Evolutionary conservation across 2,113 vertebrate genomes (phyloP).

Genomic region (Lamprologus callipterus): DNA sequence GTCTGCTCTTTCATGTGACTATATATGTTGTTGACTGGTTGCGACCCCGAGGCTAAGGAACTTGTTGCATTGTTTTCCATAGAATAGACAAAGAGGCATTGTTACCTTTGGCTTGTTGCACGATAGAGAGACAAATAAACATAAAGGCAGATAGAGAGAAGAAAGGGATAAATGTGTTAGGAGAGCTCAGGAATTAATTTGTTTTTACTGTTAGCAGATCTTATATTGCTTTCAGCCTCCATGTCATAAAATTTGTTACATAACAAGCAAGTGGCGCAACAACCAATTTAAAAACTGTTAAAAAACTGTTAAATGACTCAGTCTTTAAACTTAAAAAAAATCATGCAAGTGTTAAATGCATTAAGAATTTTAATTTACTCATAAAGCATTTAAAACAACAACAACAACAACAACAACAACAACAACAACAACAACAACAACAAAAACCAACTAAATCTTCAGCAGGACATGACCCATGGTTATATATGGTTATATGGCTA

Average conservation of each 20-base stretch:
- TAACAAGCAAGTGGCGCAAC: background rate
- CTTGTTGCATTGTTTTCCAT: conserved; percentile 16
- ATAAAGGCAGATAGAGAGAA: background rate
- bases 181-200: background rate
- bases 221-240: background rate
- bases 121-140: background rate
- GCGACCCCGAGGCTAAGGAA: background rate
- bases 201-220: background rate
- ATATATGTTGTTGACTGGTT: conserved; percentile 18
- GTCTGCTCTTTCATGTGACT: background rate
- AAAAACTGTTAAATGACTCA: background rate
- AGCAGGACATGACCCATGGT: background rate
- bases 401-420: background rate
- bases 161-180: background rate
- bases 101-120: background rate
- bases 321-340: background rate
- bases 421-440: background rate
- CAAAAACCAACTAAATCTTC: background rate
- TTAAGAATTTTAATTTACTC: background rate
- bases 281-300: background rate
- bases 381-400: background rate
- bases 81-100: background rate
- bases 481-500: background rate
- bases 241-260: background rate
- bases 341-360: background rate